A percentile compares a stretch with the other conserved stretches of the same genome.
These are phyloP conservation scores for Sarcophaga bullata DNA, from an alignment of 1,140 invertebrate species.

Conservation along the genomic window DNA sequence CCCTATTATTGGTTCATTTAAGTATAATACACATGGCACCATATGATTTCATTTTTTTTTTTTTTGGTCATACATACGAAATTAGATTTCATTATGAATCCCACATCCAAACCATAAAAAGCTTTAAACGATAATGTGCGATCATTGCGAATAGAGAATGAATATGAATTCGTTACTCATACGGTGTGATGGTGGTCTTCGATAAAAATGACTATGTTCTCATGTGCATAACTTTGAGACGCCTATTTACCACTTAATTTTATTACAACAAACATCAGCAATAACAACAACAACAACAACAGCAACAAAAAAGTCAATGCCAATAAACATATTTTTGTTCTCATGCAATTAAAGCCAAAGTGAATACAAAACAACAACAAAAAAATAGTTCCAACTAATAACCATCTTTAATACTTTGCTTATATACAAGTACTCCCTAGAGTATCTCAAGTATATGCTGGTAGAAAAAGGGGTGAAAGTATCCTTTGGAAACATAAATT, in stretches of 20 bases:
- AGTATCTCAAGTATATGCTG: not conserved
- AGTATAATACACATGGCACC: too few relatives aligned
- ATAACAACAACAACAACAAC: not conserved
- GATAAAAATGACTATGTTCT: not conserved
- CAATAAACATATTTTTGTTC: conserved; percentile 11
- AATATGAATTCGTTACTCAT: not conserved
- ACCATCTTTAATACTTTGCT: not conserved
- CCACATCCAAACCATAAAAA: too few relatives aligned
- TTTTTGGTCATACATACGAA: too few relatives aligned
- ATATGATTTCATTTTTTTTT: too few relatives aligned
- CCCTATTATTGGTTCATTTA: too few relatives aligned
- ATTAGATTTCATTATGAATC: too few relatives aligned
- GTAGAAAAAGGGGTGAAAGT: not conserved
- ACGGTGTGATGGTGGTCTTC: not conserved
- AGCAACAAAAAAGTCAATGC: not conserved
- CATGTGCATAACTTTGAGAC: not conserved
- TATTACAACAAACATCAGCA: not conserved
- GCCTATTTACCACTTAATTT: not conserved
- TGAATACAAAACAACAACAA: not conserved
- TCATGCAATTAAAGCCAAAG: conserved; percentile 2
- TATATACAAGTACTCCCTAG: not conserved
- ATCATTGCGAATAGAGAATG: too few relatives aligned
- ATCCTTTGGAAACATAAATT: not conserved
- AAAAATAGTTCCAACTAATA: not conserved
- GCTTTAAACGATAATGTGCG: too few relatives aligned